Conservation (phyloP, 2,888 invertebrate genomes). For the Anorthoa munda region DNA sequence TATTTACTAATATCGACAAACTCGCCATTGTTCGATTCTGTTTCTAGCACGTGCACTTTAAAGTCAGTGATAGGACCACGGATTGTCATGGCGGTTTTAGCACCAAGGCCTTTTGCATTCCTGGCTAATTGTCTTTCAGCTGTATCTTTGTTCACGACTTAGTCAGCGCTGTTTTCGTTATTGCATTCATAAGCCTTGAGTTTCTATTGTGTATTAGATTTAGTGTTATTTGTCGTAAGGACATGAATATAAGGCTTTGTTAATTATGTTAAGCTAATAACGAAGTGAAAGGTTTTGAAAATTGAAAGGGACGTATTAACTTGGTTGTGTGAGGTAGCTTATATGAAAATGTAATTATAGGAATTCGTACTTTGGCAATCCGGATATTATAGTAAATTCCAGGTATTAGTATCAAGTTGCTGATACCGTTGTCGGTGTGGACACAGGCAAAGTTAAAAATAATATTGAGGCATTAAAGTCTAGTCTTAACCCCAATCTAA, state of each 20-base stretch:
- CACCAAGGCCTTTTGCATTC: slow-evolving; percentile 54
- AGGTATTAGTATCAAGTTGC: neutral
- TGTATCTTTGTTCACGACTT: slow-evolving; percentile 41
- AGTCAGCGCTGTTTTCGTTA: slow-evolving; percentile 20
- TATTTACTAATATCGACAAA: slow-evolving; percentile 33
- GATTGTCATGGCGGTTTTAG: slow-evolving; percentile 42
- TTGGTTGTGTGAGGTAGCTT: neutral
- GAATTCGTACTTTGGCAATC: neutral
- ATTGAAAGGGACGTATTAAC: slow-evolving; percentile 16
- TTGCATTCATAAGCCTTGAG: slow-evolving; percentile 24
- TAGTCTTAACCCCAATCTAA: slow-evolving; percentile 8
- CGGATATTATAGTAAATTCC: neutral
- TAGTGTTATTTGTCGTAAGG: slow-evolving; percentile 20
- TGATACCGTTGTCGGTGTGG: neutral
- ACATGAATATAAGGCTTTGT: slow-evolving; percentile 7
- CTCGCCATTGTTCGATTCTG: slow-evolving; percentile 32
- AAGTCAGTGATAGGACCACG: slow-evolving; percentile 39
- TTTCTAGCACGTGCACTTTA: slow-evolving; percentile 37
- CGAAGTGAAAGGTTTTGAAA: slow-evolving; percentile 38
- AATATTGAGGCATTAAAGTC: neutral
- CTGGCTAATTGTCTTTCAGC: slow-evolving; percentile 50
- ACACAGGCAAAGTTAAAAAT: neutral
- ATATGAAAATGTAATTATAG: slow-evolving; percentile 24
- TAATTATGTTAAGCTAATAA: slow-evolving; percentile 14
- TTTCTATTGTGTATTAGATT: slow-evolving; percentile 28